Evolutionary conservation across 2,888 invertebrate genomes (phyloP).

Genomic region (Brachypalpus laphriformis): DNA sequence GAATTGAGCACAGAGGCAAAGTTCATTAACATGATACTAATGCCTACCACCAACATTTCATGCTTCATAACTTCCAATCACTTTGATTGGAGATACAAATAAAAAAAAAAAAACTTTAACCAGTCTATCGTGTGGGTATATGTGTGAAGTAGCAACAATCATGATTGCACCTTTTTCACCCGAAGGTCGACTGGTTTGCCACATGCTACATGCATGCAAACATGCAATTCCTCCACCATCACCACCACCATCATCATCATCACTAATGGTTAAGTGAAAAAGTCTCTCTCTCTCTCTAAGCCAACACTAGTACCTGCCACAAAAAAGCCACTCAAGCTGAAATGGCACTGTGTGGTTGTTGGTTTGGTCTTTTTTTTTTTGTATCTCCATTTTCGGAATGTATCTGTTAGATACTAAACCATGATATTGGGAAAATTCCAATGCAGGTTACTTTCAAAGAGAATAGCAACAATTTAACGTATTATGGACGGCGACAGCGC

Average conservation of each 20-base stretch:
- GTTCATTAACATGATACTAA: conserved; percentile 57
- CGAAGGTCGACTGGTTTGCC: conserved; percentile 71
- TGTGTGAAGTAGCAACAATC: conserved; percentile 26
- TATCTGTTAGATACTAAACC: conserved; percentile 31
- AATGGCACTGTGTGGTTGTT: conserved; percentile 36
- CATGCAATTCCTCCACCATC: conserved; percentile 34
- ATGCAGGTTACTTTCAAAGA: conserved; percentile 42
- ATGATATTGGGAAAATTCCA: conserved; percentile 61
- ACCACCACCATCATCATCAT: background rate
- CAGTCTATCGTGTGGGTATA: conserved; percentile 9
- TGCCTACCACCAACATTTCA: conserved; percentile 5
- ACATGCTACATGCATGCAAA: conserved; percentile 43
- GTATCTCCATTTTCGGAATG: conserved; percentile 16
- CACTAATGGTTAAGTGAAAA: conserved; percentile 29
- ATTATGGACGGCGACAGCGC: too few species aligned
- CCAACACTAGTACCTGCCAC: conserved; percentile 33
- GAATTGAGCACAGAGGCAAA: conserved; percentile 35
- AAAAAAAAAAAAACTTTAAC: conserved; percentile 34
- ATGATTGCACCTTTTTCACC: conserved; percentile 66
- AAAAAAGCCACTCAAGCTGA: conserved; percentile 55
- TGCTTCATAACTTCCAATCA: conserved; percentile 41
- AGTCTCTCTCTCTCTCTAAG: conserved; percentile 16
- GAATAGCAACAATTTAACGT: conserved; percentile 24
- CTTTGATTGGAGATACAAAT: conserved; percentile 43
- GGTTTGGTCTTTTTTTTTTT: background rate